Evolutionary conservation across 2,797 vertebrate species (phyloP), one percentile per base, ranked within the genome.

Genomic region (Xerus rutilus): DNA sequence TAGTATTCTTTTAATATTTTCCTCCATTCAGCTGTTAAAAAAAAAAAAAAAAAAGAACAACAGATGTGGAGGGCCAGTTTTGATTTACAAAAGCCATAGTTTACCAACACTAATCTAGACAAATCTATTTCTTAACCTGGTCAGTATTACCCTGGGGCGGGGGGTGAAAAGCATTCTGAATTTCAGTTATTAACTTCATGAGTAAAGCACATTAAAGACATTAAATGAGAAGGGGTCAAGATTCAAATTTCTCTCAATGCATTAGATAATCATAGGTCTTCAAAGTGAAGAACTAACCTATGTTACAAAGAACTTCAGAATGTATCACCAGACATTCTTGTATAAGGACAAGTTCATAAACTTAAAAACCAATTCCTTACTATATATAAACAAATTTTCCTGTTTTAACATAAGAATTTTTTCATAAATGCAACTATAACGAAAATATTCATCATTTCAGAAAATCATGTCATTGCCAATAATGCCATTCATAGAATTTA

Each of bases 401-500:
- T 82, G 28, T 57, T 91, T 91, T 72, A 91, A 77, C 7, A 92
- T 23, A 79, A 30, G 20, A 84, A 83, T 47, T 79, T 94, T 94
- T 67, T 94, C 28, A 49, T 43, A 12, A 94, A 88, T 52, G 32
- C 39, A 57, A 79, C 54, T 67, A 73, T n/a, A 62, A 89, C 45
- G 30, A 72, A 91, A 93, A 88, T 57, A 78, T 43, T 84, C 47
- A 83, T 47, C 70, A 73, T 85, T 94, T 94, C 72, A 84, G 57
- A 84, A 87, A 83, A 64, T 83, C 52, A 77, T 57, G 35, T 77
- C 65, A 79, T 32, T 69, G 49, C 5, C 57, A 92, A 39, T 73
- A 85, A 94, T 92, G 65, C 7, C 28, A 81, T 7, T 79, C 43
- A 88, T 7, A 28, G 57, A 78, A 89, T 69, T 74, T 45, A 79